These are phyloP conservation scores for Radopholus similis DNA, from an alignment of 1,140 invertebrate species.

Conservation along the genomic window DNA sequence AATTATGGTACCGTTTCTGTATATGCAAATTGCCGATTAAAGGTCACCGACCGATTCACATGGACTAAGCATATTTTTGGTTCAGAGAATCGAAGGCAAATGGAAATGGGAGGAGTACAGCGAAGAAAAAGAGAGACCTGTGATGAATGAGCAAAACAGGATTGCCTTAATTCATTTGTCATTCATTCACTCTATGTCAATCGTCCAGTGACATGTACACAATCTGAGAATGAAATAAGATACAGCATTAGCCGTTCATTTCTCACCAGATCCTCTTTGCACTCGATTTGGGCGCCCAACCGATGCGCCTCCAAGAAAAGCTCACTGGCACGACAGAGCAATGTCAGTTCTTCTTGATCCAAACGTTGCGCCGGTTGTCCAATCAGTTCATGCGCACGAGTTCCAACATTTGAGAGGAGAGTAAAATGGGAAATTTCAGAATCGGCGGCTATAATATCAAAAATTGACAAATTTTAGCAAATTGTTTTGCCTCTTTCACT, in stretches of 20 bases:
- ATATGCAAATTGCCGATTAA: too few species aligned
- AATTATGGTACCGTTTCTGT: too few species aligned
- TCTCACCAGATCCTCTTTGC: slow-evolving; percentile 22
- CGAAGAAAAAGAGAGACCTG: too few species aligned
- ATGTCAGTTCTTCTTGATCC: slow-evolving; percentile 10
- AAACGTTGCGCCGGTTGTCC: neutral
- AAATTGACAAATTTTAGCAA: neutral
- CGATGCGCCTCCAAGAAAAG: slow-evolving; percentile 5
- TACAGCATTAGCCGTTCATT: neutral
- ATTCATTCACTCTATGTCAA: too few species aligned
- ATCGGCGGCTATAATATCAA: neutral
- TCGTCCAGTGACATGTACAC: slow-evolving; percentile 2
- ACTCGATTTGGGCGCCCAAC: slow-evolving; percentile 23
- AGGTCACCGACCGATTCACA: too few species aligned
- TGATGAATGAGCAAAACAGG: too few species aligned
- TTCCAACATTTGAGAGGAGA: neutral
- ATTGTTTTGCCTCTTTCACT: neutral
- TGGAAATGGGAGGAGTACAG: too few species aligned
- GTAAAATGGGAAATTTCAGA: neutral
- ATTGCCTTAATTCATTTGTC: too few species aligned
- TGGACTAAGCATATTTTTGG: too few species aligned
- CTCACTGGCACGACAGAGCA: neutral
- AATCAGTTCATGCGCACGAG: neutral
- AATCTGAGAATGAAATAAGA: neutral
- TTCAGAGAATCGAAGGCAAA: too few species aligned